phyloP scores from a whole-genome alignment of 2,113 vertebrate genomes.

The Hydrolagus affinis region DNA sequence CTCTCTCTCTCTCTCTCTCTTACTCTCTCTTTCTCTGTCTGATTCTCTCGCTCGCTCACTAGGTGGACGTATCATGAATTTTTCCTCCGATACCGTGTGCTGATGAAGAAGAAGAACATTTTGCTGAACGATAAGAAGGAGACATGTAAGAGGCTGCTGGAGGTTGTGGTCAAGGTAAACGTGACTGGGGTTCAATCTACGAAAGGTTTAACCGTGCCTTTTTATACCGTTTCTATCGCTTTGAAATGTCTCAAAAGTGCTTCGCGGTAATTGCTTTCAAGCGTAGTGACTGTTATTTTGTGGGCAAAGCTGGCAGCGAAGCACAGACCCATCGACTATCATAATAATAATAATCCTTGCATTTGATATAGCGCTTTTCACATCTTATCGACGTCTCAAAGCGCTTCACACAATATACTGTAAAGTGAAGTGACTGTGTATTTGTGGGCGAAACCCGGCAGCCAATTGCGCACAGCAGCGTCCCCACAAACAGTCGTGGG shows the following conservation, averaged over 20 bases:
- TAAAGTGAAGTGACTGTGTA: too few relatives aligned
- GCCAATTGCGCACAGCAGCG: too few relatives aligned
- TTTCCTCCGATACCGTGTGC: conserved; percentile 79
- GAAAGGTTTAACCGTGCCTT: background rate
- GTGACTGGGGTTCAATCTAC: too few relatives aligned
- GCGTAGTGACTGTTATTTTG: background rate
- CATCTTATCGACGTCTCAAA: too few relatives aligned
- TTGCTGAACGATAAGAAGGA: conserved; percentile 65
- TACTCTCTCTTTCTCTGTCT: background rate
- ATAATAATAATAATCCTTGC: too few relatives aligned
- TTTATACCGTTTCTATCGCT: background rate
- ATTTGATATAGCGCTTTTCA: too few relatives aligned
- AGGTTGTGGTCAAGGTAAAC: conserved; percentile 76
- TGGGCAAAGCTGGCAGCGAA: background rate
- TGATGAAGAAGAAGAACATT: conserved; percentile 73
- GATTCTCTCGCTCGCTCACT: conserved; percentile 36
- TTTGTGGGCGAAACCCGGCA: too few relatives aligned
- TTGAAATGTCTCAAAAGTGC: background rate
- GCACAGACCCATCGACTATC: too few relatives aligned
- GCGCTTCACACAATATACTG: too few relatives aligned
- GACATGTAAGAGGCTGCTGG: conserved; percentile 70
- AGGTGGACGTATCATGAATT: conserved; percentile 95
- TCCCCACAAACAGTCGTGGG: too few relatives aligned
- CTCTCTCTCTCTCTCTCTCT: background rate
- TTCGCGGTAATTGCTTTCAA: background rate